Evolutionary conservation across 2,888 invertebrate genomes (phyloP).

Genomic region (Platycheirus albimanus): DNA sequence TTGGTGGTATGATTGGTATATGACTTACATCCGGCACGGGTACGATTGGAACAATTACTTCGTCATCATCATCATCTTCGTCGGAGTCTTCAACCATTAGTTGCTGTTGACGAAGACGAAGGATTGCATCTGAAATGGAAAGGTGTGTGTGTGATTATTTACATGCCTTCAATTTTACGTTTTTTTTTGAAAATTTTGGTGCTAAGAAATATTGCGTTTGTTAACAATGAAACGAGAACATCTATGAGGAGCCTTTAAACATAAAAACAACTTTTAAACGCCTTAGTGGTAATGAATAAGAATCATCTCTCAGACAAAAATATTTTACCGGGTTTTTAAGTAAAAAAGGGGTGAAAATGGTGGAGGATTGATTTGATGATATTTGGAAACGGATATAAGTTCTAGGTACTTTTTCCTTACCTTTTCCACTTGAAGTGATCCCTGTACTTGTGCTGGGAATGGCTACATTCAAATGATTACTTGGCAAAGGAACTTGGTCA

Average conservation of each 20-base stretch:
- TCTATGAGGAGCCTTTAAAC: too few species aligned
- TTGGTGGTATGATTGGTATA: slow-evolving; percentile 48
- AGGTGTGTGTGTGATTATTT: too few species aligned
- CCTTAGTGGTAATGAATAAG: too few species aligned
- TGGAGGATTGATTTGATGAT: neutral
- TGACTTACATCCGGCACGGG: slow-evolving; percentile 37
- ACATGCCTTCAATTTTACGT: too few species aligned
- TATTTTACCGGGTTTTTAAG: too few species aligned
- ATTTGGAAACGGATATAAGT: too few species aligned
- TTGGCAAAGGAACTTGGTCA: slow-evolving; percentile 47
- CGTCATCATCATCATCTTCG: slow-evolving; percentile 83
- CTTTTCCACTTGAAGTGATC: slow-evolving; percentile 79
- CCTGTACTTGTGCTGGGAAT: slow-evolving; percentile 88
- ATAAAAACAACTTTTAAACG: too few species aligned
- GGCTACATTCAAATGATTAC: slow-evolving; percentile 82
- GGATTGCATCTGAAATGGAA: slow-evolving; percentile 77
- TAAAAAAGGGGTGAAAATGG: too few species aligned
- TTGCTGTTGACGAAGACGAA: slow-evolving; percentile 84
- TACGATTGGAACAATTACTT: slow-evolving; percentile 33
- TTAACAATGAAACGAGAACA: too few species aligned
- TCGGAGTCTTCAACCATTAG: slow-evolving; percentile 84
- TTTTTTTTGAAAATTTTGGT: too few species aligned
- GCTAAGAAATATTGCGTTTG: too few species aligned
- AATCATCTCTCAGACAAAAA: too few species aligned
- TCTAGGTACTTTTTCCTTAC: slow-evolving; percentile 58